phyloP scores from a whole-genome alignment of 2,888 invertebrate genomes.

The Falcaria lacertinaria region DNA sequence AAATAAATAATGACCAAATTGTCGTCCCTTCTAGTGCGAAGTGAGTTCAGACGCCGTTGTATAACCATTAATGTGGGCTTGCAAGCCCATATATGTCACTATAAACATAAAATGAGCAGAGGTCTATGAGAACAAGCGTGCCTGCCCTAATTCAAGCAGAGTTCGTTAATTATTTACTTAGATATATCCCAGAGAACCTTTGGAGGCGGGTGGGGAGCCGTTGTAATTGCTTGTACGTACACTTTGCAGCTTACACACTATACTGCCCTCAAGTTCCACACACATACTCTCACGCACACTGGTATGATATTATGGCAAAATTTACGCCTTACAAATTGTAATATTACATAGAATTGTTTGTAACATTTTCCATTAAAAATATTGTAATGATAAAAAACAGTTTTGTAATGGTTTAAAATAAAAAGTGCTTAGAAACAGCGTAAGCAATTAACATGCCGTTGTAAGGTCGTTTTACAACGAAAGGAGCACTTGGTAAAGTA shows the following conservation, averaged over 20 bases:
- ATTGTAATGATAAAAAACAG: no score
- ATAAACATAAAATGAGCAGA: constrained; percentile 44
- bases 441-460: no score
- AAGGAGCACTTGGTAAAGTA: not conserved
- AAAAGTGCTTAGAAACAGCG: no score
- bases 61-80: constrained; percentile 34
- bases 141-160: constrained; percentile 46
- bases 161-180: constrained; percentile 62
- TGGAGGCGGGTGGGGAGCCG: constrained; percentile 32
- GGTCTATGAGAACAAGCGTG: constrained; percentile 32
- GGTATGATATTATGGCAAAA: no score
- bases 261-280: constrained; percentile 10
- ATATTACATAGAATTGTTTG: no score
- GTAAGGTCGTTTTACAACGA: no score
- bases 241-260: constrained; percentile 41
- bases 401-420: no score
- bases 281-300: constrained; percentile 5
- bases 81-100: constrained; percentile 49
- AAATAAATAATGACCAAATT: constrained; percentile 45
- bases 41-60: constrained; percentile 25
- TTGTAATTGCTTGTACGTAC: constrained; percentile 53
- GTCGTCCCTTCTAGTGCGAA: constrained; percentile 27
- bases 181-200: constrained; percentile 44
- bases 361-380: no score
- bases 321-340: no score